Conservation (phyloP, 2,797 vertebrate genomes). For the Atherinosoma microstoma region DNA sequence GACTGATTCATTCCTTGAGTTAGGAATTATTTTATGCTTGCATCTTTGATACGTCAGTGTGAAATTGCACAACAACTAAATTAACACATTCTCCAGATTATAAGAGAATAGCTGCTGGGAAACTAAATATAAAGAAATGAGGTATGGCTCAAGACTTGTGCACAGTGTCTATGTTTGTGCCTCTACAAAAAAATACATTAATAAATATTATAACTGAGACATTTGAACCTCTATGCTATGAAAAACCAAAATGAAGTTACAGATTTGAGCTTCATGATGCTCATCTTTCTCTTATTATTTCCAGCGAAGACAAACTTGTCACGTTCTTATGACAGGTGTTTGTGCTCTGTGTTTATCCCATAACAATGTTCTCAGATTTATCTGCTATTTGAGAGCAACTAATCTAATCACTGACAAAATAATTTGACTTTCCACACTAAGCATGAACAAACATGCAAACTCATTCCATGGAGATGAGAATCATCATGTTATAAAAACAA, state of each 20-base stretch:
- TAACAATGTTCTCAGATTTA: neutral
- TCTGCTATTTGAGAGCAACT: neutral
- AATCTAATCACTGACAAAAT: neutral
- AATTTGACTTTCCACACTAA: neutral
- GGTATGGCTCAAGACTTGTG: neutral
- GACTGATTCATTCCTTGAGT: too few species aligned
- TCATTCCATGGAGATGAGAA: neutral
- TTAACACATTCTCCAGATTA: too few species aligned
- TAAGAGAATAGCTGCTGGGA: neutral
- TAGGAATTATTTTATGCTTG: too few species aligned
- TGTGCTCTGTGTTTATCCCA: too few species aligned
- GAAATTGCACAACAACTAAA: too few species aligned
- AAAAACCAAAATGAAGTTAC: neutral
- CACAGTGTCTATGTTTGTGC: neutral
- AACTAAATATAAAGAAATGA: neutral
- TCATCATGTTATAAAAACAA: too few species aligned
- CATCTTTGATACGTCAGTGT: too few species aligned
- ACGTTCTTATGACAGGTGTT: neutral
- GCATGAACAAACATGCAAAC: neutral
- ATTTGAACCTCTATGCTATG: neutral
- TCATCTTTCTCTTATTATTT: neutral
- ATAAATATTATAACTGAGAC: neutral
- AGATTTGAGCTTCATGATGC: neutral
- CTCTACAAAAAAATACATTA: neutral
- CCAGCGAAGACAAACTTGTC: neutral